Conservation (phyloP, 2,113 vertebrate genomes). For the Mormyrus iriodes region DNA sequence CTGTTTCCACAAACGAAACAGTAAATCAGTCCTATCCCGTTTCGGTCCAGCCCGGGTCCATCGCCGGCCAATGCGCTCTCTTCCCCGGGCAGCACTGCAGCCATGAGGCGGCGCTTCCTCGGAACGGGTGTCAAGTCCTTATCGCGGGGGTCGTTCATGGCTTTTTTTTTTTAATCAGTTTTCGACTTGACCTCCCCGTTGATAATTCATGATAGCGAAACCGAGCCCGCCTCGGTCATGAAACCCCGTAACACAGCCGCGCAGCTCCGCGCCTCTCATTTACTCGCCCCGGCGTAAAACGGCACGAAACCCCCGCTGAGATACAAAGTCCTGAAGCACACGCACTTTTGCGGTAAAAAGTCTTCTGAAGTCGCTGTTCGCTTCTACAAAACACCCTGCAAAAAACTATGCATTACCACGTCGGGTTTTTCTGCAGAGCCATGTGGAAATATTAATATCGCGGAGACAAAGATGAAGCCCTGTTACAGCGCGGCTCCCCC, state of each 20-base stretch:
- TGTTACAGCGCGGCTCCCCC: conserved; percentile 35
- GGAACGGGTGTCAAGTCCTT: conserved; percentile 64
- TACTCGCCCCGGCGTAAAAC: conserved; percentile 35
- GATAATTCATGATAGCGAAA: conserved; percentile 39
- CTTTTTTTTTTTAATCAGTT: conserved; percentile 32
- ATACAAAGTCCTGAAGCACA: neutral
- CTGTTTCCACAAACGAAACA: conserved; percentile 88
- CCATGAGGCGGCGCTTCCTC: conserved; percentile 85
- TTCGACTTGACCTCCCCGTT: conserved; percentile 34
- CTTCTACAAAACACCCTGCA: conserved; percentile 28
- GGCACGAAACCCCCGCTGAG: conserved; percentile 27
- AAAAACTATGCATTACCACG: conserved; percentile 19
- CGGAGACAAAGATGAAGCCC: conserved; percentile 31
- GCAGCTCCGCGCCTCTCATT: conserved; percentile 19
- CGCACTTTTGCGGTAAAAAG: conserved; percentile 25
- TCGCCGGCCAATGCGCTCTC: conserved; percentile 49
- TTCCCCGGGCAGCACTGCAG: conserved; percentile 63
- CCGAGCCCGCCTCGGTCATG: conserved; percentile 25
- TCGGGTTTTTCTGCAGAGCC: conserved; percentile 28
- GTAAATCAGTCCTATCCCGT: conserved; percentile 62
- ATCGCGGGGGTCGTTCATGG: conserved; percentile 55
- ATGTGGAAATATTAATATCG: conserved; percentile 28
- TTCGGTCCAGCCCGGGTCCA: conserved; percentile 50
- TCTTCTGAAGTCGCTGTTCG: conserved; percentile 20
- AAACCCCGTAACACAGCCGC: conserved; percentile 29